Evolutionary conservation across 2,113 vertebrate species (phyloP).

Genomic region (Fregetta grallaria): DNA sequence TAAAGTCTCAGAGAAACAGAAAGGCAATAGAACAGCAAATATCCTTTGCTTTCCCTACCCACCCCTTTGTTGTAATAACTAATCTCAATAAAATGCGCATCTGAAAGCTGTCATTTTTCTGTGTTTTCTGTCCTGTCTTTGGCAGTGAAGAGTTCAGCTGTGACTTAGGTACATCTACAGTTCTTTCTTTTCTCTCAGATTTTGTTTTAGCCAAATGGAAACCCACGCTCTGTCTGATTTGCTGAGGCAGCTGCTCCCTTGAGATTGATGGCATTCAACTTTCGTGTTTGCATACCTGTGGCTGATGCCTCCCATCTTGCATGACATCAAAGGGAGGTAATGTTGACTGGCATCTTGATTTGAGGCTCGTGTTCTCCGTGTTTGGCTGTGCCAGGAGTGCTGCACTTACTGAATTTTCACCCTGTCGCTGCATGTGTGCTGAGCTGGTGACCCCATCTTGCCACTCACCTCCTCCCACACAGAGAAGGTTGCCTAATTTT

Average conservation of each 20-base stretch:
- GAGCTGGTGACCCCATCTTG: background rate
- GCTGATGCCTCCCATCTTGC: constrained; percentile 12
- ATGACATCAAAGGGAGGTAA: constrained; percentile 37
- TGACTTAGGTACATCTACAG: background rate
- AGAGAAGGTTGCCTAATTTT: background rate
- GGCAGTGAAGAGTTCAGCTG: background rate
- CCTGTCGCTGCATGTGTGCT: rapidly evolving
- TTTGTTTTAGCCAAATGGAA: constrained; percentile 11
- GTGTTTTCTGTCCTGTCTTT: background rate
- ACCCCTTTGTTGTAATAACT: background rate
- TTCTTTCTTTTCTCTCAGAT: background rate
- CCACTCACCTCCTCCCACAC: background rate
- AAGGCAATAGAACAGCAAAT: background rate
- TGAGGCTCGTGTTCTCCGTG: background rate
- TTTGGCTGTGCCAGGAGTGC: background rate
- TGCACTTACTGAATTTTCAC: background rate
- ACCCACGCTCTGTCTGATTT: background rate
- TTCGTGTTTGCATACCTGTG: constrained; percentile 41
- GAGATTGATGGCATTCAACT: background rate
- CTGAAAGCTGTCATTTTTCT: background rate
- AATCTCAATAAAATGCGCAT: background rate
- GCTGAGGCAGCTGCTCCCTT: background rate
- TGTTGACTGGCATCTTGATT: background rate
- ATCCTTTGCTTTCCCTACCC: background rate
- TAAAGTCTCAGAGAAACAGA: background rate